Conservation (phyloP, 2,113 vertebrate genomes). For the Stigmatopora nigra region DNA sequence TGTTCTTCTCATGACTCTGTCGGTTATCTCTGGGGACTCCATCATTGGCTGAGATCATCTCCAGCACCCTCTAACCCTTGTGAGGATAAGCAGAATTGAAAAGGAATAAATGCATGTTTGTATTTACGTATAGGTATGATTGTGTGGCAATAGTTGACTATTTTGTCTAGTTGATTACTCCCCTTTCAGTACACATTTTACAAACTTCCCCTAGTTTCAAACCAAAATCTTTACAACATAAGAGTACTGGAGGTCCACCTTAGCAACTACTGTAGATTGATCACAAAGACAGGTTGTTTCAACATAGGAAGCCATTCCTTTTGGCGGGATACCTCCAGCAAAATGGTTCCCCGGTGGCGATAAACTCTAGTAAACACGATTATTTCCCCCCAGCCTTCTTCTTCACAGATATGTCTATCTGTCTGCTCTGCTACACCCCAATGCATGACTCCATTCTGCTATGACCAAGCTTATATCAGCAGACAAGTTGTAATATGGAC, state of each 20-base stretch:
- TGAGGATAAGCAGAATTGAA: no score
- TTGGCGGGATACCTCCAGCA: background rate
- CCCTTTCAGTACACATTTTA: no score
- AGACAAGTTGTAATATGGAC: constrained; percentile 50
- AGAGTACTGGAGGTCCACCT: constrained; percentile 8
- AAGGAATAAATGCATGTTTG: no score
- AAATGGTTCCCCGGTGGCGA: background rate
- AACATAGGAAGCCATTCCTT: background rate
- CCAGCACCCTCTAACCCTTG: no score
- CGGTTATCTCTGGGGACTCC: no score
- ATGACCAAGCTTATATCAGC: constrained; percentile 41
- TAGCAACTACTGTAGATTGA: constrained; percentile 43
- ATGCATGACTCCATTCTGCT: constrained; percentile 39
- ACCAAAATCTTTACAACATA: constrained; percentile 13
- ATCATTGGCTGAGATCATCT: no score
- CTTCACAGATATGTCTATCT: constrained; percentile 43
- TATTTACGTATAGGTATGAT: no score
- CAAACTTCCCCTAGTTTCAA: no score
- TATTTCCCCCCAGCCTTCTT: constrained; percentile 37
- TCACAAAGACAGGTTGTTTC: constrained; percentile 39
- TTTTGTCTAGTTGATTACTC: no score
- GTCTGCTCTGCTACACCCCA: constrained; percentile 35
- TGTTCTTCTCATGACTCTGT: no score
- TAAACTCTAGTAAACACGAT: constrained; percentile 53
- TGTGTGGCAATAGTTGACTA: no score